Percentiles rank a stretch among this genome's conserved stretches.
These are phyloP conservation scores for Gallirallus australis DNA, from an alignment of 2,797 vertebrate species.

Conservation along the genomic window DNA sequence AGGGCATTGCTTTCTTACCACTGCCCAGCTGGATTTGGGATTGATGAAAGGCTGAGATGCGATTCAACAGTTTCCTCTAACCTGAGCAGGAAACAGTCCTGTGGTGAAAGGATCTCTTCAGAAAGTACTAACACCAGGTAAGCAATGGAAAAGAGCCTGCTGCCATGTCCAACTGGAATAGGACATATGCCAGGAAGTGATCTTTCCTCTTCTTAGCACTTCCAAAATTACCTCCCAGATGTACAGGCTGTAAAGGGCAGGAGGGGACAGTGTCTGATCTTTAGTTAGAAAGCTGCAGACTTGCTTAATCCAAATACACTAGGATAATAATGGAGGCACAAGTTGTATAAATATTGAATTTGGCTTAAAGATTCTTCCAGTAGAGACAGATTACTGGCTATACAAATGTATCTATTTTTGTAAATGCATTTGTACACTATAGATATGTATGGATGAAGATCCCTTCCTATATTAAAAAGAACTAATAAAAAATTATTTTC, in stretches of 20 bases:
- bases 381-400: background rate
- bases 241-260: background rate
- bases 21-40: background rate
- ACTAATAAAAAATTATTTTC: background rate
- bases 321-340: background rate
- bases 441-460: background rate
- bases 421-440: background rate
- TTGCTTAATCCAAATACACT: background rate
- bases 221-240: background rate
- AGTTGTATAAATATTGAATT: background rate
- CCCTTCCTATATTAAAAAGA: background rate
- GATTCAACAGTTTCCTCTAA: background rate
- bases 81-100: background rate
- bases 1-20: background rate
- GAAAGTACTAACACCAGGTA: background rate
- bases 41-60: background rate
- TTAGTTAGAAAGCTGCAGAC: background rate
- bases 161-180: background rate
- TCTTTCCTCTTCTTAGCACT: background rate
- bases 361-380: background rate
- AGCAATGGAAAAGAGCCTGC: background rate
- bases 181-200: background rate
- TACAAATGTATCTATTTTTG: background rate
- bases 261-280: background rate
- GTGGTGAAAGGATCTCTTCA: rapidly evolving